These are phyloP conservation scores for Pristionchus maxplancki DNA, from an alignment of 2,888 invertebrate genomes.

Conservation along the genomic window DNA sequence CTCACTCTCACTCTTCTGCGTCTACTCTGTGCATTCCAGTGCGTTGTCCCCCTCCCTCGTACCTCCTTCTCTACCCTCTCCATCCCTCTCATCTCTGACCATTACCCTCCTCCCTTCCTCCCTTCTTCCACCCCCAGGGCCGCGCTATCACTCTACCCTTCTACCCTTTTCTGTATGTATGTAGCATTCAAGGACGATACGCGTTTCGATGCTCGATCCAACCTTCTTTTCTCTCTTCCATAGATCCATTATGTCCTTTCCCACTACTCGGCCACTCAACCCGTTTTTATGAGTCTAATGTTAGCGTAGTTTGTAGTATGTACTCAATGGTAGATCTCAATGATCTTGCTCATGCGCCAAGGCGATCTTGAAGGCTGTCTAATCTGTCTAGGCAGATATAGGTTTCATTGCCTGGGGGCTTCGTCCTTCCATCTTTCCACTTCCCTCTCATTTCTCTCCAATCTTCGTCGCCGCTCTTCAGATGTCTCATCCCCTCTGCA, in stretches of 20 bases:
- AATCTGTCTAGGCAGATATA: background rate
- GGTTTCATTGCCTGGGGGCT: background rate
- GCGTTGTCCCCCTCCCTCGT: background rate
- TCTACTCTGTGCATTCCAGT: conserved; percentile 7
- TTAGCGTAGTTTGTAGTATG: background rate
- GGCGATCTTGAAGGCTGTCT: background rate
- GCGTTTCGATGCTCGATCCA: conserved; percentile 2
- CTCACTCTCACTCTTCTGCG: conserved; percentile 13
- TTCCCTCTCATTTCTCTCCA: background rate
- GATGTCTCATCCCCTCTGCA: conserved; percentile 6
- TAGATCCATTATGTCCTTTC: background rate
- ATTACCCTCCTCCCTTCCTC: background rate
- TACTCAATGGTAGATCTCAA: background rate
- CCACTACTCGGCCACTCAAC: background rate
- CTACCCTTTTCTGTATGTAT: background rate
- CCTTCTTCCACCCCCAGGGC: background rate
- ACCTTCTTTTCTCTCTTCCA: background rate
- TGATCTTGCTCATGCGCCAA: background rate
- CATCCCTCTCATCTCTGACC: conserved; percentile 15
- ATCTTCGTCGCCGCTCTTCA: background rate
- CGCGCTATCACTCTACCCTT: background rate
- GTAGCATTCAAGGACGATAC: background rate
- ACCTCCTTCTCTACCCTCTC: background rate
- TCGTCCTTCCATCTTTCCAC: background rate
- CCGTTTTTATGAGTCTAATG: background rate